Evolutionary conservation across 1,140 invertebrate species (phyloP).

Genomic region (Choristoneura fumiferana): DNA sequence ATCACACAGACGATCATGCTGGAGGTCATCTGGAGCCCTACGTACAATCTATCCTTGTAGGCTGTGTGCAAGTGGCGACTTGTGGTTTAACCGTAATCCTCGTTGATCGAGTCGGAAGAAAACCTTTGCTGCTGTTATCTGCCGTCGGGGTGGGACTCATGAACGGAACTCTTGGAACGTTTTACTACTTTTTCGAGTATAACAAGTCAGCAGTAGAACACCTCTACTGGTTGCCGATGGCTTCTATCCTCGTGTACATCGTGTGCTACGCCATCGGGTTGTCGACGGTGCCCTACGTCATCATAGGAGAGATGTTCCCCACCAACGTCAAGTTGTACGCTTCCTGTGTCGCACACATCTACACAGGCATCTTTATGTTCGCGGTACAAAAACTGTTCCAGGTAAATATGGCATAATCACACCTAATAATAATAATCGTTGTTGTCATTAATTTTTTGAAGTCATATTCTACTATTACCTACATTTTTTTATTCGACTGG

Average conservation of each 20-base stretch:
- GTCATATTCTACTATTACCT: too few species aligned
- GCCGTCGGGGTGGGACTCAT: slow-evolving; percentile 77
- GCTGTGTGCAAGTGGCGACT: slow-evolving; percentile 82
- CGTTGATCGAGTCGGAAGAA: slow-evolving; percentile 86
- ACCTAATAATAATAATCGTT: too few species aligned
- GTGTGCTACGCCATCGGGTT: slow-evolving; percentile 85
- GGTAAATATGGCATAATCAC: slow-evolving; percentile 34
- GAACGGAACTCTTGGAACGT: slow-evolving; percentile 79
- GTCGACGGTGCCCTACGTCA: slow-evolving; percentile 84
- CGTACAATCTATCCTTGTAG: slow-evolving; percentile 82
- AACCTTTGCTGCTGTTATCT: slow-evolving; percentile 83
- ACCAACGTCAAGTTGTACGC: slow-evolving; percentile 84
- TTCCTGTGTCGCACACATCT: slow-evolving; percentile 84
- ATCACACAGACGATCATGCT: slow-evolving; percentile 42
- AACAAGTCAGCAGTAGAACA: slow-evolving; percentile 46
- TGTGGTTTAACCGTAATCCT: slow-evolving; percentile 81
- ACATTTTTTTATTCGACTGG: too few species aligned
- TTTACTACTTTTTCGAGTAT: slow-evolving; percentile 73
- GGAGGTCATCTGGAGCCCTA: slow-evolving; percentile 71
- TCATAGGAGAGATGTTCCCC: slow-evolving; percentile 88
- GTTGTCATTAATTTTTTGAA: too few species aligned
- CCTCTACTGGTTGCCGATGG: slow-evolving; percentile 81
- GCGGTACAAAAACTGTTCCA: slow-evolving; percentile 87
- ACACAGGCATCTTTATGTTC: slow-evolving; percentile 86
- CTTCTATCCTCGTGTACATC: slow-evolving; percentile 84